These are phyloP conservation scores for Brachionichthys hirsutus DNA, from an alignment of 2,113 vertebrate species.

Conservation along the genomic window DNA sequence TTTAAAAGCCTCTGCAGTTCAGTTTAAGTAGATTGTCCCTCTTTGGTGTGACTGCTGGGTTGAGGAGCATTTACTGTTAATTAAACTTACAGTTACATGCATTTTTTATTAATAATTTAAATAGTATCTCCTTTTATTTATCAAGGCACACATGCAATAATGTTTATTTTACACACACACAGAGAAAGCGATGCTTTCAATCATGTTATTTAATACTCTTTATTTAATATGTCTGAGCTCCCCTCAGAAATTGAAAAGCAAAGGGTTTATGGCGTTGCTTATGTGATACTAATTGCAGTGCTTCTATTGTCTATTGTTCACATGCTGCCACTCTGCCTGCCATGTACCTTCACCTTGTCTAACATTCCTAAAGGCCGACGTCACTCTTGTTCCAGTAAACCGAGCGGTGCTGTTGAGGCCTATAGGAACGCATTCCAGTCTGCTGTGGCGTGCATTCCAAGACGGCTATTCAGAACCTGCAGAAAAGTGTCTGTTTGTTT, in stretches of 20 bases:
- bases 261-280: conserved; percentile 36
- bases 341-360: conserved; percentile 50
- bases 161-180: too few species aligned
- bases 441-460: conserved; percentile 72
- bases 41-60: too few species aligned
- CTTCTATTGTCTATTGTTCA: conserved; percentile 48
- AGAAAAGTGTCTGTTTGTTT: conserved; percentile 13
- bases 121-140: too few species aligned
- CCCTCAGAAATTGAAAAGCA: conserved; percentile 11
- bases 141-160: too few species aligned
- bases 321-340: conserved; percentile 43
- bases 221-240: not conserved
- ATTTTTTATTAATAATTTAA: too few species aligned
- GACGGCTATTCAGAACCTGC: conserved; percentile 71
- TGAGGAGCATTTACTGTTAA: too few species aligned
- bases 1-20: not conserved
- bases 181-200: too few species aligned
- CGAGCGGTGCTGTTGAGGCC: conserved; percentile 49
- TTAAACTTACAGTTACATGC: too few species aligned
- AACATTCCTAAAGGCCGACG: conserved; percentile 60
- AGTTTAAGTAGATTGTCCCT: not conserved
- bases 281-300: conserved; percentile 11
- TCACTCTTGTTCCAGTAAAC: conserved; percentile 68
- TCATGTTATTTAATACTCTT: too few species aligned
- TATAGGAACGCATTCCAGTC: conserved; percentile 56